Evolutionary conservation across 2,113 vertebrate genomes (phyloP).

Genomic region (Tricholaema leucomelas): DNA sequence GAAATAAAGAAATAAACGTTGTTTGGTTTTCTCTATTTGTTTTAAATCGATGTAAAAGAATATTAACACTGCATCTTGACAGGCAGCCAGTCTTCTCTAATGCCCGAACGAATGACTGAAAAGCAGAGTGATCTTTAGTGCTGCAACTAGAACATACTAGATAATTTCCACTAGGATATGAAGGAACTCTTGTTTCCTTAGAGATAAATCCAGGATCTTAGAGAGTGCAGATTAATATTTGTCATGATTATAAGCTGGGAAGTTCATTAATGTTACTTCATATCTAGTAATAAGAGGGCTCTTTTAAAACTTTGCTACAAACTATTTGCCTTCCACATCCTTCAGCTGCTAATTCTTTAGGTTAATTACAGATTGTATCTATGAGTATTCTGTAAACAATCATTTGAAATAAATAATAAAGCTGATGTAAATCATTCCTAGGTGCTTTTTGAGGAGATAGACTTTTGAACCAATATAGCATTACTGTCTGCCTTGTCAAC

Average conservation of each 20-base stretch:
- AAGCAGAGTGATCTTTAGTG: background rate
- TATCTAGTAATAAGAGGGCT: too few relatives aligned
- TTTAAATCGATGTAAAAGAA: background rate
- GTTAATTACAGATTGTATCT: background rate
- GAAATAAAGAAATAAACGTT: too few relatives aligned
- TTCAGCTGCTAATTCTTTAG: background rate
- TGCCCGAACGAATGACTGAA: background rate
- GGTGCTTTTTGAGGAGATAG: background rate
- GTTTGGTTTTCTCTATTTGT: too few relatives aligned
- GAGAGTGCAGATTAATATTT: background rate
- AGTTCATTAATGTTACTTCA: background rate
- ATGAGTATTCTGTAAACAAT: background rate
- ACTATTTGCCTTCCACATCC: background rate
- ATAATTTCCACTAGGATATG: background rate
- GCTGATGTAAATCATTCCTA: background rate
- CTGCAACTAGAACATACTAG: background rate
- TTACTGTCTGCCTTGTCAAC: conserved; percentile 33
- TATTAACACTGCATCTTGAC: background rate
- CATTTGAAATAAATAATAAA: background rate
- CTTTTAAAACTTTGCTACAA: background rate
- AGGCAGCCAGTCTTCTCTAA: background rate
- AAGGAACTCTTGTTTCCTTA: background rate
- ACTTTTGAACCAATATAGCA: conserved; percentile 39
- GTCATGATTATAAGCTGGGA: background rate
- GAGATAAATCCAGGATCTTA: background rate